Evolutionary conservation across 2,888 invertebrate species (phyloP), one percentile per base, ranked within the genome.

Genomic region (Latrodectus hesperus): DNA sequence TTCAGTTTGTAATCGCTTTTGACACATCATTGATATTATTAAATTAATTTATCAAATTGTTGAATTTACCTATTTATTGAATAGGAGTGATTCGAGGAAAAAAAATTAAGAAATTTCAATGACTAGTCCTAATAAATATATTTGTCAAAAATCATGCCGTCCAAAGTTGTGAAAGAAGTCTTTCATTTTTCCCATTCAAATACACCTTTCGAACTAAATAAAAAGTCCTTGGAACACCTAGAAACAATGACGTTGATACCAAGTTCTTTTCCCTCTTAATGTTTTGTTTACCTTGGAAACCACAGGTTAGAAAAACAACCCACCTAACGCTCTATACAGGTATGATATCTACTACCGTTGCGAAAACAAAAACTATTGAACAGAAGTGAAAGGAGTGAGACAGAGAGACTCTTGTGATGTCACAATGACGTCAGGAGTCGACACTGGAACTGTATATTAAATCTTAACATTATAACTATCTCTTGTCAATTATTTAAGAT

Each of bases 251-350:
- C 86, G 86, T 87, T 81, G 86, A 73, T 77, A 74, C 67, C 65
- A 80, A 26, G 72, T 68, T 65, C 38, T 49, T 51, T 78, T 78
- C 72, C 76, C 38, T 82, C 64, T 81, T 60, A 65, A 49, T 81
- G 81, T 87, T 81, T 76, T 87, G 86, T 87, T 87, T 87, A 87
- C 86, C 86, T 87, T 87, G 81, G 86, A 87, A 80, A 87, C 86
- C 86, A 71, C 55, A 49, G 80, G 76, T 71, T 87, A 81, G 77
- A 71, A 76, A 87, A 87, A 87, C 86, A 87, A 77, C 55, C 85
- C 86, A 55, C 86, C 86, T 77, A n/a, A 87, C 86, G 80, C 86
- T 60, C 70, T n/a, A 75, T 65, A 75, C 80, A 68, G 74, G 71
- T 71, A 75, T 22, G 51, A 65, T 74, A 67, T 67, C 26, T 60